Evolutionary conservation across 2,888 invertebrate genomes (phyloP), one percentile per base, ranked within the genome.

Genomic region (Mellilla xanthometata): DNA sequence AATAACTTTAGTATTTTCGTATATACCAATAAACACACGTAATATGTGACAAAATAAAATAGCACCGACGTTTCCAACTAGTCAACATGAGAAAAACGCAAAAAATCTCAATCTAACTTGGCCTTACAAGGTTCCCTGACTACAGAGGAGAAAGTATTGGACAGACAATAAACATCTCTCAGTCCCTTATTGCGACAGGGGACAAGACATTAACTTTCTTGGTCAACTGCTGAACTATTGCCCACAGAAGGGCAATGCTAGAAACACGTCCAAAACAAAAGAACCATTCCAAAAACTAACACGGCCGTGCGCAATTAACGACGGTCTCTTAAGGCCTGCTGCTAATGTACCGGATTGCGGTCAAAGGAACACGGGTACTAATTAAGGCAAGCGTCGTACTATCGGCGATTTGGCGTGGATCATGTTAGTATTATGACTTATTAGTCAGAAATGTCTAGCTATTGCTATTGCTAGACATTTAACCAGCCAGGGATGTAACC

Each of bases 321-420:
- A 39, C 33, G 28, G 44, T 50, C 47, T 54, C 44, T 23, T 43
- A 47, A 35, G 48, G 50, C 38, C 41, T 53, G 48, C 35, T 51
- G 45, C 46, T 51, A 52, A 49, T 54, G 44, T 51, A 45, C 52
- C 28, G 35, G 49, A 54, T 55, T 55, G 52, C 48, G 52, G 52
- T 48, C 45, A 39, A 42, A 32, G 28, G 34, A 46, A 42, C 36
- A 46, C 43, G 46, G 46, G 35, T 42, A 45, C 53, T 49, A 56
- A 56, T 53, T 56, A 53, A 41, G 42, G 41, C 3, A 5, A 13
- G 23, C 8, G 41, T 12, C 38, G 1, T n/a, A 41, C 29, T 42
- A 15, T 3, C 0, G 22, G 47, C 41, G 47, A 12, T 24, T 29
- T 3, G 3, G n/a, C 7, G 7, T 3, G 7, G 3, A n/a, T 2